A percentile compares a stretch with the other conserved stretches of the same genome.
These are phyloP conservation scores for Aplocera efformata DNA, from an alignment of 2,888 invertebrate genomes.

Conservation along the genomic window DNA sequence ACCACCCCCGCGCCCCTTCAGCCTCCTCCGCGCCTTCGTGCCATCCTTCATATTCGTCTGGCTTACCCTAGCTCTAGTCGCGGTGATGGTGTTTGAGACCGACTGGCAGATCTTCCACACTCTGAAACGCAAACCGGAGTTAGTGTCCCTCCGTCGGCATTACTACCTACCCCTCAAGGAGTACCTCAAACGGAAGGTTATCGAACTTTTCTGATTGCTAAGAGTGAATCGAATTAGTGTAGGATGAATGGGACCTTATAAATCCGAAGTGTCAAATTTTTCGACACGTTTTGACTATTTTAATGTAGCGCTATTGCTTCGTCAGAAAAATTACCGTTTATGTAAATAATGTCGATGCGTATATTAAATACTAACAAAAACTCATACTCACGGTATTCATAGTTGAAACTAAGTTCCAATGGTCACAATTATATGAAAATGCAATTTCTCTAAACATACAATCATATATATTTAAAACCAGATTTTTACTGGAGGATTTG, in stretches of 20 bases:
- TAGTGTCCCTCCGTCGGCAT: slow-evolving; percentile 86
- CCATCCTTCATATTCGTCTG: slow-evolving; percentile 89
- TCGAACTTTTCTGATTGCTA: slow-evolving; percentile 81
- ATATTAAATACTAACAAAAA: slow-evolving; percentile 2
- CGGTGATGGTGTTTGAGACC: slow-evolving; percentile 88
- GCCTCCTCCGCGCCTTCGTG: slow-evolving; percentile 82
- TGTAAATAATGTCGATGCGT: slow-evolving; percentile 10
- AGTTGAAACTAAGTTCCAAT: background rate
- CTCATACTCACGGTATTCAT: no score
- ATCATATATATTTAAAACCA: no score
- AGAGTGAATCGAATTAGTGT: slow-evolving; percentile 16
- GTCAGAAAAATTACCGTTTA: slow-evolving; percentile 15
- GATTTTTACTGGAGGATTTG: no score
- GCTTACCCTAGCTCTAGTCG: slow-evolving; percentile 83
- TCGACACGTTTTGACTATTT: slow-evolving; percentile 43
- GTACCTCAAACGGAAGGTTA: slow-evolving; percentile 83
- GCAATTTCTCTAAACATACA: no score
- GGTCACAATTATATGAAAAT: no score
- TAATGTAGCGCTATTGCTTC: slow-evolving; percentile 25
- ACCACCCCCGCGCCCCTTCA: slow-evolving; percentile 40
- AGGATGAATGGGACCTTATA: slow-evolving; percentile 24
- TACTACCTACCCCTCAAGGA: slow-evolving; percentile 92
- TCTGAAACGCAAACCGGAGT: slow-evolving; percentile 88
- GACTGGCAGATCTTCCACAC: slow-evolving; percentile 86
- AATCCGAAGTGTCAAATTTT: slow-evolving; percentile 63